Evolutionary conservation across 2,797 vertebrate species (phyloP).

Genomic region (Thaleichthys pacificus): DNA sequence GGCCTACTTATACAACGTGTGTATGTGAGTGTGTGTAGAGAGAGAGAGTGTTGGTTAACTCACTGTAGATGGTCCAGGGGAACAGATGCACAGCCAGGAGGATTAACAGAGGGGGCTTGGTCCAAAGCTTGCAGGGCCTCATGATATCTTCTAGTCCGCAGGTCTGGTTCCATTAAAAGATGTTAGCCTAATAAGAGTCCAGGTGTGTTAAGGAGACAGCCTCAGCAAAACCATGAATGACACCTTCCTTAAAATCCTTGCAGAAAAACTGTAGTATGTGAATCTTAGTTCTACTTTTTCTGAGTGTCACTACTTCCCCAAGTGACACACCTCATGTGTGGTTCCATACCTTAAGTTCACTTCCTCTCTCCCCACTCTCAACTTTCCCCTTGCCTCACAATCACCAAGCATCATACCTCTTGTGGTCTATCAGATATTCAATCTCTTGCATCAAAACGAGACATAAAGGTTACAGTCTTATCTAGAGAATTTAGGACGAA

Average conservation of each 20-base stretch:
- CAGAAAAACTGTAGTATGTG: not conserved
- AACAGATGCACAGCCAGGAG: constrained; percentile 43
- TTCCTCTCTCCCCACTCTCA: constrained; percentile 47
- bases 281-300: no score
- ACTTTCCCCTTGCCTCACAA: constrained; percentile 33
- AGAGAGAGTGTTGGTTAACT: constrained; percentile 24
- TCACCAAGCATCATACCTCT: constrained; percentile 39
- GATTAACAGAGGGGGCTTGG: constrained; percentile 18
- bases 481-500: no score
- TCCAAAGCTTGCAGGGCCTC: constrained; percentile 27
- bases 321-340: constrained; percentile 25
- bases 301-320: no score
- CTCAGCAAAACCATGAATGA: not conserved
- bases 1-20: no score
- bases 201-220: not conserved
- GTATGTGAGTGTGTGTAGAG: no score
- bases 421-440: not conserved
- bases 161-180: constrained; percentile 10
- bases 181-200: not conserved
- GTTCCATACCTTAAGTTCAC: constrained; percentile 44
- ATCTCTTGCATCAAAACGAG: constrained; percentile 15
- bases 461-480: no score
- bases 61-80: constrained; percentile 45
- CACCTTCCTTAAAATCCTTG: constrained; percentile 12
- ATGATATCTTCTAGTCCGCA: constrained; percentile 34